Percentiles rank a stretch among this genome's conserved stretches.
Conservation (phyloP, 1,140 invertebrate genomes). For the Scaptomyza hsui region DNA sequence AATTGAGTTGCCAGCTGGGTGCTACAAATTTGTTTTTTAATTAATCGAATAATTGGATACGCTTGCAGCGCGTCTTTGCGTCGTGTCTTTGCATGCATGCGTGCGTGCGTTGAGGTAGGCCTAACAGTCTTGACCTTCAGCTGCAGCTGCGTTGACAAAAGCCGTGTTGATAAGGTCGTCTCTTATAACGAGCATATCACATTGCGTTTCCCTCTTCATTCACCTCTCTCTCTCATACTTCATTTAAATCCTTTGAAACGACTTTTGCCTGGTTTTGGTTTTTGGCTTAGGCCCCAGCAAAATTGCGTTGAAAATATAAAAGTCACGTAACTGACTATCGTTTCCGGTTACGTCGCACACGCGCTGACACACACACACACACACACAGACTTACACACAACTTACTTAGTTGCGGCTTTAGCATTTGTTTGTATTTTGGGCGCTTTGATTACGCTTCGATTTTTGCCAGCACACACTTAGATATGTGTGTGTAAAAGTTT, state of each 20-base stretch:
- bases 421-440: conserved; percentile 74
- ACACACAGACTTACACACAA: conserved; percentile 9
- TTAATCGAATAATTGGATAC: conserved; percentile 44
- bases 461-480: conserved; percentile 42
- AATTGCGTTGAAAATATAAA: conserved; percentile 80
- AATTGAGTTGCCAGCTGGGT: conserved; percentile 64
- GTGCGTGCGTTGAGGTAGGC: conserved; percentile 5
- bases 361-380: conserved; percentile 42
- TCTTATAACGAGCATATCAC: conserved; percentile 30
- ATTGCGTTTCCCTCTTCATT: background rate
- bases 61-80: background rate
- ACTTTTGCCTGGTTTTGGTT: conserved; percentile 14
- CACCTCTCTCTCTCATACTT: background rate
- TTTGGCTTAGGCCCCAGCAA: conserved; percentile 18
- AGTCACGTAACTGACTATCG: conserved; percentile 76
- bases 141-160: conserved; percentile 16
- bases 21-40: conserved; percentile 64
- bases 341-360: conserved; percentile 70
- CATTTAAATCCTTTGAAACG: conserved; percentile 41
- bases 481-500: conserved; percentile 63
- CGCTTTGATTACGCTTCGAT: conserved; percentile 81
- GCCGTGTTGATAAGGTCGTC: conserved; percentile 18
- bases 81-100: conserved; percentile 1
- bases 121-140: conserved; percentile 33
- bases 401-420: conserved; percentile 62